Base-by-base conservation (phyloP, 2,113 vertebrate species). In the Oxyura jamaicensis region DNA sequence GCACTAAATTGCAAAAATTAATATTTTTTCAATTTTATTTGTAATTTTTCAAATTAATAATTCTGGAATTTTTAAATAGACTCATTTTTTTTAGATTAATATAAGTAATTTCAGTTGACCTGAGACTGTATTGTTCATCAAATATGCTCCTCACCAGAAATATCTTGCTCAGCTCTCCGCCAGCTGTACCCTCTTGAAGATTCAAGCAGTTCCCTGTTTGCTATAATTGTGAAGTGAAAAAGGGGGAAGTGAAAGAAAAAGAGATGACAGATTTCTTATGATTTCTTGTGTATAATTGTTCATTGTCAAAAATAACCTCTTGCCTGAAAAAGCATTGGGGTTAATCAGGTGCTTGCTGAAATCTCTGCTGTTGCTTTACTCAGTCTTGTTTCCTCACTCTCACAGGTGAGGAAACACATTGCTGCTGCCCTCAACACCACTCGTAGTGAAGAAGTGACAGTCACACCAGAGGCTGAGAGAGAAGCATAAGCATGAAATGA, bases 171-270 rank as follows among this genome's bases (percentile, higher is more conserved):
- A 96, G 60, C 80, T 56, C 9, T 91, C 48, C 82, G 52, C 65
- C 92, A 95, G 83, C 92, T 94, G 88, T 42, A 86, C 20, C 25
- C 89, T 91, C 86, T 92, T 91, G 77, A 90, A 60, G 25, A 56
- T 86, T 84, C 65, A 92, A 96, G 60, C n/a, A 78, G 41, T 17
- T 90, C 83, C 46, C 22, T 83, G 41, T 86, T 92, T 94, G 81
- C 86, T 92, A 28, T 75, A 56, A 68, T 59, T 88, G 23, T 83
- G 72, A 91, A 86, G n/a, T 39, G 9, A 95, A 90, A 58, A 91
- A 73, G 14, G 16, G 17, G 10, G 10, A 83, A 91, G 73, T 66
- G 6, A 83, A 86, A 93, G 19, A 28, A 82, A 77, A 83, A 88
- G 9, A 72, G 15, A 80, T 58, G 22, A 58, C 25, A 83, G 19